Evolutionary conservation across 2,888 invertebrate genomes (phyloP).

Genomic region (Luperina testacea): DNA sequence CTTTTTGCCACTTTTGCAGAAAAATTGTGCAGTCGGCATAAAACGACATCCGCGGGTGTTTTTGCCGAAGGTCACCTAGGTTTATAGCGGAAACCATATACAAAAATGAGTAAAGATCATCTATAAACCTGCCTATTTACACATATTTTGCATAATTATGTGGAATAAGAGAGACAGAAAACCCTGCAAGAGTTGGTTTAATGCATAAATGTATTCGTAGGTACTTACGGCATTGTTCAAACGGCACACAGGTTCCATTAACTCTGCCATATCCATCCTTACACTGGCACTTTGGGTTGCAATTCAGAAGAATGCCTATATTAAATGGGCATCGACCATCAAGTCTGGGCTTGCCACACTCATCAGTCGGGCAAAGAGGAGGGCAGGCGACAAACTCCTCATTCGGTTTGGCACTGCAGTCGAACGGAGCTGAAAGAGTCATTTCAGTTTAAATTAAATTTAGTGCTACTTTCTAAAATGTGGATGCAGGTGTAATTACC

Average conservation of each 20-base stretch:
- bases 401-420: slow-evolving; percentile 65
- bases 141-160: too few species aligned
- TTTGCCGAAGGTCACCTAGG: too few species aligned
- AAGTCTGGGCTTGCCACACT: slow-evolving; percentile 69
- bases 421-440: slow-evolving; percentile 69
- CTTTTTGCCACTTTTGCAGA: too few species aligned
- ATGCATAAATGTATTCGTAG: too few species aligned
- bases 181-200: too few species aligned
- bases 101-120: too few species aligned
- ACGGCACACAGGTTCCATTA: slow-evolving; percentile 73
- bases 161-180: too few species aligned
- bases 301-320: slow-evolving; percentile 64
- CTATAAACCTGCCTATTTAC: not conserved
- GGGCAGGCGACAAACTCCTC: slow-evolving; percentile 74
- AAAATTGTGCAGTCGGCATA: too few species aligned
- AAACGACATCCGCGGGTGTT: too few species aligned
- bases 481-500: too few species aligned
- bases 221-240: slow-evolving; percentile 70
- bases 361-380: slow-evolving; percentile 71
- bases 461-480: too few species aligned
- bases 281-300: slow-evolving; percentile 73
- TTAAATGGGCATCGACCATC: slow-evolving; percentile 68
- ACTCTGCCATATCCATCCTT: slow-evolving; percentile 69
- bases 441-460: not conserved
- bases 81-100: too few species aligned